Percentiles rank a stretch among this genome's conserved stretches.
phyloP scores from a whole-genome alignment of 2,888 invertebrate genomes.

The Sarcophaga carnaria region DNA sequence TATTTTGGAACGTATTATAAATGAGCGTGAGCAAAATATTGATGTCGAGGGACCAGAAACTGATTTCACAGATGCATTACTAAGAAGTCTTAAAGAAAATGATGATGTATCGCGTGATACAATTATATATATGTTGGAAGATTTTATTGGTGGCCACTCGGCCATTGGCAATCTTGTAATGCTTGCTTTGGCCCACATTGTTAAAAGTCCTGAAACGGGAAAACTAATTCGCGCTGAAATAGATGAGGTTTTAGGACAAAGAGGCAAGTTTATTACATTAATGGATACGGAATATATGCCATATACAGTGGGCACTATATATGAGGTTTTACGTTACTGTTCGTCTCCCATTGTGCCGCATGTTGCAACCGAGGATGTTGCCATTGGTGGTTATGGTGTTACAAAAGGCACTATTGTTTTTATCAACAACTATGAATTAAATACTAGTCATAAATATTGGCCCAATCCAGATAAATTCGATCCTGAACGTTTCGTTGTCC shows the following conservation, averaged over 20 bases:
- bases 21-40: conserved; percentile 80
- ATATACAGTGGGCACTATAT: conserved; percentile 91
- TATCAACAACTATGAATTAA: conserved; percentile 92
- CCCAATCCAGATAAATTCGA: conserved; percentile 87
- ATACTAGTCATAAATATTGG: conserved; percentile 89
- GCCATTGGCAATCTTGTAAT: conserved; percentile 93
- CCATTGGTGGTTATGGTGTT: conserved; percentile 87
- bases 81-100: conserved; percentile 87
- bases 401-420: conserved; percentile 91
- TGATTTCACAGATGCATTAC: conserved; percentile 91
- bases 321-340: conserved; percentile 90
- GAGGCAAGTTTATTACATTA: conserved; percentile 84
- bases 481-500: conserved; percentile 88
- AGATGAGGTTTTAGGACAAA: conserved; percentile 83
- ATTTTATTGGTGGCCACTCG: conserved; percentile 93
- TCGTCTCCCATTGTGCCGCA: conserved; percentile 96
- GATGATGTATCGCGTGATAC: conserved; percentile 87
- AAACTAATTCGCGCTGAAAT: conserved; percentile 87
- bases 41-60: conserved; percentile 85
- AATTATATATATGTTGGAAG: conserved; percentile 91
- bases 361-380: conserved; percentile 90
- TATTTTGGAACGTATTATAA: conserved; percentile 88
- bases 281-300: conserved; percentile 87
- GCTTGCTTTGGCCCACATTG: conserved; percentile 88
- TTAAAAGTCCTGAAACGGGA: conserved; percentile 86